A percentile compares a stretch with the other conserved stretches of the same genome.
Conservation (phyloP, 2,113 vertebrate species). For the Psephotus haematonotus region DNA sequence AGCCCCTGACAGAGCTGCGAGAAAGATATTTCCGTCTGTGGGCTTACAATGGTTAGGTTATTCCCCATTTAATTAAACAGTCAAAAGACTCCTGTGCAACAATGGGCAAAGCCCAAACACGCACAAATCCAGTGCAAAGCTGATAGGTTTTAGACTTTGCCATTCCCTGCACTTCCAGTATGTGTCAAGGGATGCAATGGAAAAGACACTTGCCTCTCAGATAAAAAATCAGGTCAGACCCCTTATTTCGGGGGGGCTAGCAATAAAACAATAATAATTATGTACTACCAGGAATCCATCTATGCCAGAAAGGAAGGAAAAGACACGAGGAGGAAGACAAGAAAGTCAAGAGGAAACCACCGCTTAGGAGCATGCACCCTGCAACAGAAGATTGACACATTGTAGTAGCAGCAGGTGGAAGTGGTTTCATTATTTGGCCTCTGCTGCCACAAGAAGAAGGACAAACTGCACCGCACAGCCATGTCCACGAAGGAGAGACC, state of each 20-base stretch:
- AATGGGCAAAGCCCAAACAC: neutral
- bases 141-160: neutral
- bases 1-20: accelerated
- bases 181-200: neutral
- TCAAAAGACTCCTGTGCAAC: neutral
- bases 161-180: neutral
- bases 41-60: neutral
- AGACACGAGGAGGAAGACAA: neutral
- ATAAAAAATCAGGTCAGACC: neutral
- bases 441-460: neutral
- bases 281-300: neutral
- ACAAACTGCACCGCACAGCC: neutral
- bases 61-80: neutral
- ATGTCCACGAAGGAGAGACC: accelerated
- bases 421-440: neutral
- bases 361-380: accelerated
- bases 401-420: neutral
- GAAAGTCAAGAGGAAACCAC: neutral
- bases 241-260: neutral
- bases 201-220: neutral
- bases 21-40: neutral
- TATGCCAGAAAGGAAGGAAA: neutral
- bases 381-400: accelerated
- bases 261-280: neutral
- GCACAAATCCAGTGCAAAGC: neutral